These are phyloP conservation scores for Centruroides sculpturatus DNA, from an alignment of 1,140 invertebrate species.

Conservation along the genomic window DNA sequence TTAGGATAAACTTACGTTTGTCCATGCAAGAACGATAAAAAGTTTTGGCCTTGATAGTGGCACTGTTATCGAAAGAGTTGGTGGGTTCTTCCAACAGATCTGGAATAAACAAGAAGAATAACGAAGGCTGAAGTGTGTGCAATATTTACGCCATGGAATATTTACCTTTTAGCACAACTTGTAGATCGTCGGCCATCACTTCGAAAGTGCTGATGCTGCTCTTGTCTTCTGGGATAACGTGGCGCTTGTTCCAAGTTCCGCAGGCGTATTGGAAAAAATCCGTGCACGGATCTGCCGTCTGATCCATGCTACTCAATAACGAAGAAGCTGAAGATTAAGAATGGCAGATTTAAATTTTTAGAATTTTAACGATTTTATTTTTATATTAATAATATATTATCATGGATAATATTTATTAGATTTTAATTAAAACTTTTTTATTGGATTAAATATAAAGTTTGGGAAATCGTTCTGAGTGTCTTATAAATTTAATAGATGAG, in stretches of 20 bases:
- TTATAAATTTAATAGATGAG: no score
- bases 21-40: slow-evolving; percentile 77
- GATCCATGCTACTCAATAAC: slow-evolving; percentile 69
- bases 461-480: no score
- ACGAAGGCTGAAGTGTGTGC: no score
- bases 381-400: no score
- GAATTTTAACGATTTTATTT: no score
- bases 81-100: slow-evolving; percentile 28
- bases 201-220: slow-evolving; percentile 79
- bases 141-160: no score
- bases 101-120: slow-evolving; percentile 6
- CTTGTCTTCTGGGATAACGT: slow-evolving; percentile 76
- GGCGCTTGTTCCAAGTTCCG: slow-evolving; percentile 73
- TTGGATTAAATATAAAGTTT: no score
- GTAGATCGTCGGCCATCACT: slow-evolving; percentile 68
- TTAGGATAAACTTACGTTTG: slow-evolving; percentile 4
- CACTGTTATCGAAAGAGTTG: slow-evolving; percentile 24
- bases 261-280: slow-evolving; percentile 85
- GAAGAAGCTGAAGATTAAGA: slow-evolving; percentile 47
- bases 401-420: no score
- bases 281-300: slow-evolving; percentile 57
- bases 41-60: slow-evolving; percentile 43
- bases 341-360: no score
- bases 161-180: slow-evolving; percentile 59
- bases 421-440: no score